Evolutionary conservation across 2,113 vertebrate genomes (phyloP), one percentile per base, ranked within the genome.

Genomic region (Leucosticte australis): DNA sequence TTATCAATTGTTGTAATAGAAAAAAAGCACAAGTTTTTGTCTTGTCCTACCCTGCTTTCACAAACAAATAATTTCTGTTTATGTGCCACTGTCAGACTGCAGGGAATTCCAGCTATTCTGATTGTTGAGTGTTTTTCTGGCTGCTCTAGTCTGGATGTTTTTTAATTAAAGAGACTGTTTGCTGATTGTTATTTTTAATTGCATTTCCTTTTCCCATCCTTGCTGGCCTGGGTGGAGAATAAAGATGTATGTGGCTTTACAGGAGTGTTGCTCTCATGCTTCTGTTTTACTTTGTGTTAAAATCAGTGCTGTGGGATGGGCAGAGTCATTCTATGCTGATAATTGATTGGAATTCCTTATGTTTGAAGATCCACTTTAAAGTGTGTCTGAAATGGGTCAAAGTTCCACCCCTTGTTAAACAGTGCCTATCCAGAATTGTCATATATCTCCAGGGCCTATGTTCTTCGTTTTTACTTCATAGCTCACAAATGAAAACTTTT

Each of bases 21-120:
- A 94, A 88, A 87, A 96, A 96, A 96, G 91, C 95, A 97, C 96
- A 97, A 94, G 21, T 47, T 90, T 90, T 83, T 89, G 83, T 90
- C 83, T 87, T 92, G 76, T 85, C 92, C 50, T 70, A 19, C 26
- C 31, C 50, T 4, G 63, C 89, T 93, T 93, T 84, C 57, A 87
- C 73, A 94, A 93, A 71, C 33, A 37, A 70, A 14, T 89, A 77
- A 83, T 81, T 92, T 75, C 69, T 92, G 89, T 85, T 69, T 91
- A 55, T 63, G 69, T 94, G 78, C 62, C 69, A 74, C 64, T 90
- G 87, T 71, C 79, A 92, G 74, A 44, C 52, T 88, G 77, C 90
- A 88, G 80, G 78, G 83, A 92, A 67, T 89, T 94, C 31, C 55
- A 74, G 56, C 80, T 91, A 65, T 20, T 84, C 89, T 79, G 60